Base-by-base conservation (phyloP, 2,888 invertebrate genomes). In the Cenopis cana region DNA sequence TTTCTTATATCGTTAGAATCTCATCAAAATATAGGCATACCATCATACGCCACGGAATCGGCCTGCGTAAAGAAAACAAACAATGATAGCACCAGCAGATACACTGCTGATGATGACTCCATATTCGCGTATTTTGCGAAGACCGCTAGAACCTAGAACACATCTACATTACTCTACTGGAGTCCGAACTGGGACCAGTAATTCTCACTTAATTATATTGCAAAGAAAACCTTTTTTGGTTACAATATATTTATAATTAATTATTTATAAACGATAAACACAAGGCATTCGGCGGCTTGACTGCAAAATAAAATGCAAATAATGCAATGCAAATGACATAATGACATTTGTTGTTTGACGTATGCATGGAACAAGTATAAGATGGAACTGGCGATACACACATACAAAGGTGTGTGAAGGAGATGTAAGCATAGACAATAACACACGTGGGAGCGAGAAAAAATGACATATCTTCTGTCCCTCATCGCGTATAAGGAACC, bases 31-130 rank as follows among this genome's bases (percentile, higher is more conserved):
- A 78, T 41, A 18, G 18, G 29, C 84, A 85, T 85, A 90, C 90
- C 89, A 75, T 90, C 86, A 71, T 89, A 90, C 49, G 86, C 77
- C 68, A 85, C 78, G 12, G 85, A 78, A 68, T 84, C 76, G 49
- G 79, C 82, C 73, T 74, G 75, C 18, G 75, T 72, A 74, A 82
- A 76, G 76, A 83, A 60, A 61, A 74, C 56, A 55, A 81, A 76
- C 67, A 83, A 78, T 76, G 85, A 77, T 60, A 55, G 29, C 38
- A 61, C 50, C 66, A 56, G 74, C 72, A 69, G 76, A 59, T 36
- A 46, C 65, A 69, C 33, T 20, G 74, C 41, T 36, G 72, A 17
- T 20, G 74, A 41, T 20, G 72, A 17, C 33, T 49, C 68, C 18
- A 46, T 52, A 11, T 50, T 54, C 12, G 46, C 0, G n/a, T 24